phyloP scores from a whole-genome alignment of 1,140 invertebrate genomes.

The Orchesella cincta region DNA sequence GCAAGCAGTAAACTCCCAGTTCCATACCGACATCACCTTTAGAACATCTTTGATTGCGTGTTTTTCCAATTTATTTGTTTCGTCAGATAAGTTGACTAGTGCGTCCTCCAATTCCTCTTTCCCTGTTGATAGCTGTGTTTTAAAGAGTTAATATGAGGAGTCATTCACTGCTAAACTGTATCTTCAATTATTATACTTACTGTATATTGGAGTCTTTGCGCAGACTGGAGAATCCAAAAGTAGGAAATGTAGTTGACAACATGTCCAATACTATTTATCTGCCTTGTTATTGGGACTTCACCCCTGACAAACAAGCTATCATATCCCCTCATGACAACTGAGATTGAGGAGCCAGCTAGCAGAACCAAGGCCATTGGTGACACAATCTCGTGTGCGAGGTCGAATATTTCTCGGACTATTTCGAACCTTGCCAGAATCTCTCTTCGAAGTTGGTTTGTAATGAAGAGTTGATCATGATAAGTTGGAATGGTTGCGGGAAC shows the following conservation, averaged over 20 bases:
- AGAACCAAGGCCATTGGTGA: background rate
- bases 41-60: background rate
- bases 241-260: background rate
- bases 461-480: background rate
- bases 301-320: background rate
- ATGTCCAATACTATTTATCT: background rate
- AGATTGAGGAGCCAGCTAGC: background rate
- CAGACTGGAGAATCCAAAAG: slow-evolving; percentile 7
- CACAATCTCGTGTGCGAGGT: background rate
- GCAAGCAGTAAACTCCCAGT: background rate
- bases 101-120: background rate
- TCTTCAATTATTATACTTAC: background rate
- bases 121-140: background rate
- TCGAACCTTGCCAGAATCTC: slow-evolving; percentile 2
- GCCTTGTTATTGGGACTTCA: background rate
- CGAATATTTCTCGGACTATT: slow-evolving; percentile 10
- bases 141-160: background rate
- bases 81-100: background rate
- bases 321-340: background rate
- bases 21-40: background rate
- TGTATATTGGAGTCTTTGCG: background rate
- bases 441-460: background rate
- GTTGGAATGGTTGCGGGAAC: background rate
- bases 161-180: background rate
- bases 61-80: background rate